Evolutionary conservation across 2,888 invertebrate species (phyloP).

Genomic region (Pseudococcus longispinus): DNA sequence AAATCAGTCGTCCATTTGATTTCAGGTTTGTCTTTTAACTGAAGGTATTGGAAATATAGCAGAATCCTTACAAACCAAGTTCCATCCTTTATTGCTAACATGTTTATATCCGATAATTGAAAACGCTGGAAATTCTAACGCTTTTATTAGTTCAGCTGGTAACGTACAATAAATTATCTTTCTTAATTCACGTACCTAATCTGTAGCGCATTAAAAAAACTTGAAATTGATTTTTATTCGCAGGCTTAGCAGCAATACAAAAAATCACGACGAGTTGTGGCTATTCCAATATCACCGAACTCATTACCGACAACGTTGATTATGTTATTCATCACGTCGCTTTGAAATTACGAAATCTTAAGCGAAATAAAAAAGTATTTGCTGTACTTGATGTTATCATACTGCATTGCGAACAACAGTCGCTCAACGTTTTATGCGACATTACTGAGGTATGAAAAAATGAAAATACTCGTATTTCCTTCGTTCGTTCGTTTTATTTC

Average conservation of each 20-base stretch:
- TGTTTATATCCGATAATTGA: slow-evolving; percentile 50
- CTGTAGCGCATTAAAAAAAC: neutral
- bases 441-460: slow-evolving; percentile 29
- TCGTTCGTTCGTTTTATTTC: neutral
- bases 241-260: slow-evolving; percentile 34
- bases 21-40: slow-evolving; percentile 51
- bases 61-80: slow-evolving; percentile 34
- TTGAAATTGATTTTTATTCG: neutral
- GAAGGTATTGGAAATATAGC: slow-evolving; percentile 53
- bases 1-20: neutral
- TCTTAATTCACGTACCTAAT: neutral
- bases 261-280: slow-evolving; percentile 14
- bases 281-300: slow-evolving; percentile 23
- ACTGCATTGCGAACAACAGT: slow-evolving; percentile 5
- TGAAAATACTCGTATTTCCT: neutral
- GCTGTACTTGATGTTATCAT: slow-evolving; percentile 51
- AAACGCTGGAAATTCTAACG: slow-evolving; percentile 48
- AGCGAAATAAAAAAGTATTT: slow-evolving; percentile 29
- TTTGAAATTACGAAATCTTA: slow-evolving; percentile 39
- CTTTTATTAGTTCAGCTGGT: slow-evolving; percentile 39
- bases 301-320: slow-evolving; percentile 49
- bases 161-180: neutral
- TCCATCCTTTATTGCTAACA: slow-evolving; percentile 38
- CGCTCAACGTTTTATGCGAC: slow-evolving; percentile 23
- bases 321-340: slow-evolving; percentile 41